Percentiles rank a stretch among this genome's conserved stretches.
Evolutionary conservation across 2,888 invertebrate species (phyloP).

Genomic region (Dicycla oo): DNA sequence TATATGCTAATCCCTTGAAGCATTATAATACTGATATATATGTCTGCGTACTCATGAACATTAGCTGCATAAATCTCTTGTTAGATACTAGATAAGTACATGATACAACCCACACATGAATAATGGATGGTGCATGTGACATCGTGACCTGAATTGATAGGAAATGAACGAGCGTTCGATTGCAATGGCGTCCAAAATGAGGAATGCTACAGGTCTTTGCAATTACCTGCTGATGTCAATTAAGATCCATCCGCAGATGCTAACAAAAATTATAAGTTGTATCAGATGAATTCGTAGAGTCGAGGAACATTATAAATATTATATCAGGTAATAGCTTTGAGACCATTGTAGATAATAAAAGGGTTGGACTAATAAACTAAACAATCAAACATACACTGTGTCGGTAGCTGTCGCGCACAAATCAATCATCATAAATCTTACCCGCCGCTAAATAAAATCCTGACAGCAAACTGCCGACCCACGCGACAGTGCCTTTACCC

Average conservation of each 20-base stretch:
- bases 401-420: slow-evolving; percentile 21
- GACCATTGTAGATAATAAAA: slow-evolving; percentile 14
- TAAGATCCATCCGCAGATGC: slow-evolving; percentile 28
- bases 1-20: slow-evolving; percentile 24
- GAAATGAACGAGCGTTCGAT: slow-evolving; percentile 69
- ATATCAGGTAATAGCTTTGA: background rate
- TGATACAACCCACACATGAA: slow-evolving; percentile 60
- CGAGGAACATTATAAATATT: background rate
- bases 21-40: slow-evolving; percentile 43
- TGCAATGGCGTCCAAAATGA: slow-evolving; percentile 56
- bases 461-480: slow-evolving; percentile 98
- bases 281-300: background rate
- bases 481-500: slow-evolving; percentile 96
- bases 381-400: background rate
- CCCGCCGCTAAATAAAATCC: slow-evolving; percentile 99
- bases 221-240: slow-evolving; percentile 45
- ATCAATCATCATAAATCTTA: slow-evolving; percentile 78
- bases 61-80: slow-evolving; percentile 34
- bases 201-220: slow-evolving; percentile 42
- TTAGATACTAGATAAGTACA: slow-evolving; percentile 30
- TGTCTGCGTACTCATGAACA: slow-evolving; percentile 42
- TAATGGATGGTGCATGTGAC: slow-evolving; percentile 69
- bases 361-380: slow-evolving; percentile 14
- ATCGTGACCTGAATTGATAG: slow-evolving; percentile 80
- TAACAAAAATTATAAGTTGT: slow-evolving; percentile 1